phyloP scores from a whole-genome alignment of 2,113 vertebrate species.

The Hoplias malabaricus region DNA sequence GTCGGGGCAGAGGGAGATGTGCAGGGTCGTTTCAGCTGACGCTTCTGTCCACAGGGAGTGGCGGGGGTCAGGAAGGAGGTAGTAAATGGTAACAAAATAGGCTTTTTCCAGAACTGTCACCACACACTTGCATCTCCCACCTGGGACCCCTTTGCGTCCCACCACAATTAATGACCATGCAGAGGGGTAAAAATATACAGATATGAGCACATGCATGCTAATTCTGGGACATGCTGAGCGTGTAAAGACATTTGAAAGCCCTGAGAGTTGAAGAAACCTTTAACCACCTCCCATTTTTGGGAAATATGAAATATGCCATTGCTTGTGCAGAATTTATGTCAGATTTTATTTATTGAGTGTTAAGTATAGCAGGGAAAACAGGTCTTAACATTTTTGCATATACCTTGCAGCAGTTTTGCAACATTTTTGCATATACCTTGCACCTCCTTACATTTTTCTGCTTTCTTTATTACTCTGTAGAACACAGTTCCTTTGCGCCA shows the following conservation, averaged over 20 bases:
- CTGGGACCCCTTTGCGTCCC: background rate
- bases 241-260: background rate
- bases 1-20: background rate
- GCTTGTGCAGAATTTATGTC: too few relatives aligned
- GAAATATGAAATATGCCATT: too few relatives aligned
- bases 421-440: too few relatives aligned
- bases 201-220: background rate
- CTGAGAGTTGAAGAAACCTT: background rate
- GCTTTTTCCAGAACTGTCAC: slow-evolving; percentile 12
- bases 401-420: too few relatives aligned
- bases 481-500: too few relatives aligned
- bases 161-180: background rate
- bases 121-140: background rate
- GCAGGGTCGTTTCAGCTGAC: background rate
- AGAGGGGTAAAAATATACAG: background rate
- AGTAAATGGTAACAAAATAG: slow-evolving; percentile 13
- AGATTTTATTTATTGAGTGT: too few relatives aligned
- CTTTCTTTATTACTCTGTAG: too few relatives aligned
- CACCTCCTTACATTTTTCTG: too few relatives aligned
- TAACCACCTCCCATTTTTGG: too few relatives aligned
- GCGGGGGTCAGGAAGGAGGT: background rate
- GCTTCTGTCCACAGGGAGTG: background rate
- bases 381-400: too few relatives aligned
- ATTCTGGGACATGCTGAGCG: background rate
- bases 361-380: too few relatives aligned